A percentile compares a stretch with the other conserved stretches of the same genome.
phyloP scores from a whole-genome alignment of 2,888 invertebrate species.

The Synanthedon tipuliformis region DNA sequence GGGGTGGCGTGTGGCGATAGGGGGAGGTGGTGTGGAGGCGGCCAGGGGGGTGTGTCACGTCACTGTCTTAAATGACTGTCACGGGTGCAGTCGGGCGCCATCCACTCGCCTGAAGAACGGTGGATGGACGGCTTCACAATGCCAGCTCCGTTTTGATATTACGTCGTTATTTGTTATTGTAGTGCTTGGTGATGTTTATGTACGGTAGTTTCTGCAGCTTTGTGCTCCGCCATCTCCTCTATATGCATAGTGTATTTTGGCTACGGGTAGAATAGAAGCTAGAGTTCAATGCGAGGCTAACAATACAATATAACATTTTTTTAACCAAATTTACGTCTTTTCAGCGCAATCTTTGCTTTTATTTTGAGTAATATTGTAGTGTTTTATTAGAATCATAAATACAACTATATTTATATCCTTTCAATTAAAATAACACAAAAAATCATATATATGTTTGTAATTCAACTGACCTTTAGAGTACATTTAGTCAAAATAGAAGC shows the following conservation, averaged over 20 bases:
- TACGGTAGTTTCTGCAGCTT: not conserved
- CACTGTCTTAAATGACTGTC: constrained; percentile 70
- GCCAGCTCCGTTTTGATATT: constrained; percentile 43
- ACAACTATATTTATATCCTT: too few species aligned
- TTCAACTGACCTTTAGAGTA: too few species aligned
- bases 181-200: constrained; percentile 11
- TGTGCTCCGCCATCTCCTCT: not conserved
- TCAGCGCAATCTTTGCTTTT: too few species aligned
- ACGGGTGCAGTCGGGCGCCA: constrained; percentile 56
- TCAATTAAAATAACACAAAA: too few species aligned
- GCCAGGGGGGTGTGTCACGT: constrained; percentile 43
- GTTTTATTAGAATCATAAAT: too few species aligned
- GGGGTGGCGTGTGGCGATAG: constrained; percentile 1
- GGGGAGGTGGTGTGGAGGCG: constrained; percentile 9
- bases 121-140: constrained; percentile 53
- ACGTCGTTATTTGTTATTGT: constrained; percentile 57
- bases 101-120: constrained; percentile 48
- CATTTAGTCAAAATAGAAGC: too few species aligned
- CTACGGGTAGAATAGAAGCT: not conserved
- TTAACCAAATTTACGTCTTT: too few species aligned
- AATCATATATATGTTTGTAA: too few species aligned
- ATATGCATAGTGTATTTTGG: not conserved
- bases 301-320: too few species aligned
- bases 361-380: too few species aligned
- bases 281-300: too few species aligned